A percentile compares a stretch with the other conserved stretches of the same genome.
phyloP scores from a whole-genome alignment of 2,113 vertebrate species.

The Phalacrocorax aristotelis region DNA sequence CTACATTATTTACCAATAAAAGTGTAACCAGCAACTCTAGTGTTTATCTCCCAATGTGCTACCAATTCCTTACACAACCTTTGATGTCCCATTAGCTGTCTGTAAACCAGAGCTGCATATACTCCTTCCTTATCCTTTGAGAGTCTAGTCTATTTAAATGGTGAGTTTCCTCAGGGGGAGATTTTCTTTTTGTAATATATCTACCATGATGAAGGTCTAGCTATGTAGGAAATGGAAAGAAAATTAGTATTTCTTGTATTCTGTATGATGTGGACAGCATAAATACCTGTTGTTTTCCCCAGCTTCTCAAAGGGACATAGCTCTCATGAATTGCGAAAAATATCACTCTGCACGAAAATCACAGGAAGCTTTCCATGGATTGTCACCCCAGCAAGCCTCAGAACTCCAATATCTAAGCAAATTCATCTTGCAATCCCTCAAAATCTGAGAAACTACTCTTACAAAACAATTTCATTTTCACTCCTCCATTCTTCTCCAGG shows the following conservation, averaged over 20 bases:
- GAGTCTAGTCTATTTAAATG: neutral
- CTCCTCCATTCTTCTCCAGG: neutral
- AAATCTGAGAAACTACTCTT: neutral
- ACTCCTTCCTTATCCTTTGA: neutral
- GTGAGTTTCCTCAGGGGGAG: neutral
- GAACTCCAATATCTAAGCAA: neutral
- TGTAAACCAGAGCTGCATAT: neutral
- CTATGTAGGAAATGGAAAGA: neutral
- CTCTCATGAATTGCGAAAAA: neutral
- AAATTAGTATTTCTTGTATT: neutral
- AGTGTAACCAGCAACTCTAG: neutral
- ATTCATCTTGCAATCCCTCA: neutral
- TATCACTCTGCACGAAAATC: neutral
- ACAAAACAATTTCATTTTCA: neutral
- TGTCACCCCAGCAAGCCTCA: neutral
- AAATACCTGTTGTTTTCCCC: neutral
- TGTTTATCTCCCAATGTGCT: neutral
- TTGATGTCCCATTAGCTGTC: neutral
- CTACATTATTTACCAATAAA: neutral
- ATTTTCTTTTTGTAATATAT: neutral
- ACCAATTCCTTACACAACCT: neutral
- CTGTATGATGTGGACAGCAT: neutral
- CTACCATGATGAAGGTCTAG: neutral
- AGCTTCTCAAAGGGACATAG: neutral
- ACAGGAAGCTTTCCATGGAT: neutral